Base-by-base conservation (phyloP, 1,140 invertebrate genomes). In the Druon quercuslanigerum region DNA sequence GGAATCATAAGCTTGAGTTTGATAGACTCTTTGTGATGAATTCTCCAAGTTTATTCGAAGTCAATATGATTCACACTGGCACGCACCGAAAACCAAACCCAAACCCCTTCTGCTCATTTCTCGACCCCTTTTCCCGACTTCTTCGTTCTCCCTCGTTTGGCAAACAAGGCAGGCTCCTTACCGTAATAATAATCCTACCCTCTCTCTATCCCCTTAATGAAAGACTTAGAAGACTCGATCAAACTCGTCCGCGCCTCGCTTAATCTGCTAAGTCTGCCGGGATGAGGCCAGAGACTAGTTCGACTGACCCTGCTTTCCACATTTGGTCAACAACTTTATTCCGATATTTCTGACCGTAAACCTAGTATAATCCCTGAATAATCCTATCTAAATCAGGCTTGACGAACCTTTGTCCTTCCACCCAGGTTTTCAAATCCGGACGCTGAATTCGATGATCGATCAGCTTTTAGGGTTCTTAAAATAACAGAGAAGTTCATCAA, bases 171-270 rank as follows among this genome's bases (percentile, higher is more conserved):
- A 78, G 77, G 71, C 76, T 85, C 78, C 82, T 84, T 83, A 79
- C 78, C 52, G 83, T 82, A 86, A 85, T 86, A 86, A 87, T 85
- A 86, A 83, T 85, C 75, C 70, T 78, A 76, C 83, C 84, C 81
- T 82, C 70, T 71, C 57, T 13, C 79, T 76, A 82, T 82, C 77
- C 83, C 84, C 84, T 84, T 86, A 85, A 87, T 86, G 84, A 87
- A 87, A 87, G 84, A 85, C 85, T 85, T 85, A 81, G 83, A 84
- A 85, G 82, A 83, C 80, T 84, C 85, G 86, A 86, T 87, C 84
- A 86, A 87, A 86, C 84, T 87, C 79, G 83, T 83, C 82, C 83
- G 80, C 83, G 83, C 80, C 75, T 83, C 70, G 75, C 81, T 86
- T 83, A 87, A 86, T 84, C 85, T 85, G 78, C 50, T 85, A 84